Conservation (phyloP, 2,113 vertebrate genomes). For the Neotragus moschatus region DNA sequence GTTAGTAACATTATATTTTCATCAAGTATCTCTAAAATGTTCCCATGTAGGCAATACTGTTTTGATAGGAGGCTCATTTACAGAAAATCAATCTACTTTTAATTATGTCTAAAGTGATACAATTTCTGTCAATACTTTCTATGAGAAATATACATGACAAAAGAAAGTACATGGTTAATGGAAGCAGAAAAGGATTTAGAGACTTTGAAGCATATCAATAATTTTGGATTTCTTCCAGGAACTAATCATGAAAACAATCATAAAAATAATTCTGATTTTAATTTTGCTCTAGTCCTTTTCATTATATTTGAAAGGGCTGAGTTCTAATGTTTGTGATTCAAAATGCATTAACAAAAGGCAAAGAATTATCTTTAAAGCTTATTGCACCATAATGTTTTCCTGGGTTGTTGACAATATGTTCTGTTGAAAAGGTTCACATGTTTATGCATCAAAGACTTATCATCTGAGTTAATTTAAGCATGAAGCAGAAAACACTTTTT, state of each 20-base stretch:
- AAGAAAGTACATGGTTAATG: neutral
- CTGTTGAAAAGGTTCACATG: constrained; percentile 45
- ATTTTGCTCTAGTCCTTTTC: constrained; percentile 18
- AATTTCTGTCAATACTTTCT: neutral
- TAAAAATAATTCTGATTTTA: constrained; percentile 42
- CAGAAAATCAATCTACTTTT: neutral
- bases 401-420: constrained; percentile 49
- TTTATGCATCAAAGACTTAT: constrained; percentile 52
- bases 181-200: neutral
- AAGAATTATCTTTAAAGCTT: constrained; percentile 39
- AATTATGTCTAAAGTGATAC: constrained; percentile 3
- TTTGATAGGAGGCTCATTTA: neutral
- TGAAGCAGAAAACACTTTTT: constrained; percentile 61
- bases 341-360: constrained; percentile 29
- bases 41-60: neutral
- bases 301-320: neutral
- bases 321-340: constrained; percentile 47
- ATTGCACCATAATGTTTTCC: constrained; percentile 25
- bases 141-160: neutral
- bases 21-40: neutral
- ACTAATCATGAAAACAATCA: constrained; percentile 18
- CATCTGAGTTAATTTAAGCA: constrained; percentile 62
- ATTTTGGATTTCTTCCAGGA: neutral
- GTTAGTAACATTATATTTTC: neutral
- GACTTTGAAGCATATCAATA: neutral